Evolutionary conservation across 1,140 invertebrate genomes (phyloP), one percentile per base, ranked within the genome.

Genomic region (Apis dorsata): DNA sequence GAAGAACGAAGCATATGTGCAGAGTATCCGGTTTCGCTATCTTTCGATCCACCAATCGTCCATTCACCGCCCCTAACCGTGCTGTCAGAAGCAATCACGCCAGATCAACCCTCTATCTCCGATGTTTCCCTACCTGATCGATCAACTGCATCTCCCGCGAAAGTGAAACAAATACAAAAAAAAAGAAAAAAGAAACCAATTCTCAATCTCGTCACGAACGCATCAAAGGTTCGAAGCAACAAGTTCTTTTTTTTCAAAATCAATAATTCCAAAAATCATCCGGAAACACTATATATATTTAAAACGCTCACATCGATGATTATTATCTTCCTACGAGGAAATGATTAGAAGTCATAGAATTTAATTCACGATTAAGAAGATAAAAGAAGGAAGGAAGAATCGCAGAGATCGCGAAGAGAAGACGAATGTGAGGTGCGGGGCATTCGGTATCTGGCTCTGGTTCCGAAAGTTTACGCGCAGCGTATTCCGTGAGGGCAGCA

Each of bases 11-110:
- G 75, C 87, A 88, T 88, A 88, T 88, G 86, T 73, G 85, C 85
- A 44, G 76, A 63, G 62, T 86, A 87, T 87, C 85, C 34, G 75
- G 77, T 87, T 87, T 86, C 86, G 57, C 75, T 88, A 87, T 88
- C 86, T 87, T 80, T 73, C 81, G 73, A 85, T 85, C 74, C 86
- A 44, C 71, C 79, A 74, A 88, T 88, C 81, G 85, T 69, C 73
- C 84, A 74, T 88, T 81, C 86, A 87, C 73, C 83, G 83, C 75
- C 87, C 87, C 87, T 88, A 88, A 88, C 86, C 65, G 87, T 57
- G 49, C 87, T 88, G 86, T 88, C 87, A 79, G 44, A 73, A 85
- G 60, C 76, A 85, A 88, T 88, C 87, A 88, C 83, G 72, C 57
- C 77, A 60, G 69, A 88, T 68, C 66, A 19, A 81, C 86, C 82